Evolutionary conservation across 2,888 invertebrate species (phyloP).

Genomic region (Caenorhabditis becei): DNA sequence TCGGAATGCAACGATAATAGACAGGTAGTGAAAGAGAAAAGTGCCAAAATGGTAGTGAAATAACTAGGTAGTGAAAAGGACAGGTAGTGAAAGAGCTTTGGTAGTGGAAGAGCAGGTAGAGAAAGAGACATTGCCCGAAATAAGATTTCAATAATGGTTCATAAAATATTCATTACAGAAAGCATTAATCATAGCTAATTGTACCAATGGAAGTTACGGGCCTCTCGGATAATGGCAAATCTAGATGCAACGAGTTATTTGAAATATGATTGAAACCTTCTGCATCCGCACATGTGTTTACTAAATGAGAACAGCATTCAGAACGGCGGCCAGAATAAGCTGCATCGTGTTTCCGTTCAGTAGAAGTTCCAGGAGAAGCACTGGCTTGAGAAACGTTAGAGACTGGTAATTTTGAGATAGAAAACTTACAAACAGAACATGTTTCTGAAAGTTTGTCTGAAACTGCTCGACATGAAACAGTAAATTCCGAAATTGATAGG

Average conservation of each 20-base stretch:
- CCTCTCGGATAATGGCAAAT: not conserved
- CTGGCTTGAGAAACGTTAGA: too few species aligned
- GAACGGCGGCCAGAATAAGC: constrained; percentile 52
- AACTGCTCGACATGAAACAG: constrained; percentile 92
- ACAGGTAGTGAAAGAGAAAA: too few species aligned
- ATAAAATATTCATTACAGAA: too few species aligned
- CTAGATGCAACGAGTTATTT: constrained; percentile 34
- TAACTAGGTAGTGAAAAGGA: too few species aligned
- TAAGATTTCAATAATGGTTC: too few species aligned
- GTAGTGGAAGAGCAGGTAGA: too few species aligned
- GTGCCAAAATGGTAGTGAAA: too few species aligned
- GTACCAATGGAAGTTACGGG: not conserved
- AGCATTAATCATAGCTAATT: too few species aligned
- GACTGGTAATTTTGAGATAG: not conserved
- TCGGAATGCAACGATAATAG: too few species aligned
- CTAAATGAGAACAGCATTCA: constrained; percentile 65
- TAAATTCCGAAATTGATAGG: constrained; percentile 95
- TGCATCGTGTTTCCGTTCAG: constrained; percentile 52
- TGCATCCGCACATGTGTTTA: constrained; percentile 55
- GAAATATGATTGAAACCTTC: constrained; percentile 50
- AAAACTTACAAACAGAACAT: constrained; percentile 85
- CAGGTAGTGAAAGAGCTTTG: too few species aligned
- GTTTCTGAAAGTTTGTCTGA: constrained; percentile 93
- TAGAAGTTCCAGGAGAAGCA: constrained; percentile 37
- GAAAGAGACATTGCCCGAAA: too few species aligned